phyloP scores from a whole-genome alignment of 2,888 invertebrate species.

The Tribolium freemani region DNA sequence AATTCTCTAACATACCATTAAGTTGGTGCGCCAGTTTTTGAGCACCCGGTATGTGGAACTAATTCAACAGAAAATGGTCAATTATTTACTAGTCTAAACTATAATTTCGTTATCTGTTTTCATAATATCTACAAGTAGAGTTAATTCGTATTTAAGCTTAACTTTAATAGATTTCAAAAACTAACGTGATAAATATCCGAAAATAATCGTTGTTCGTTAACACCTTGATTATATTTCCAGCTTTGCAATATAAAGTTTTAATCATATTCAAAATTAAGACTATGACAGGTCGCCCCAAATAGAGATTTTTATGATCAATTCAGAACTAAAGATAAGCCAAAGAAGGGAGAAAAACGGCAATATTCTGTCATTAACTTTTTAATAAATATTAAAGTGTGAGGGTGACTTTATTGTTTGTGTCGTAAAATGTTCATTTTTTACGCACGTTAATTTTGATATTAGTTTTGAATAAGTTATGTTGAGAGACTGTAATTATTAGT shows the following conservation, averaged over 20 bases:
- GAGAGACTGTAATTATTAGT: background rate
- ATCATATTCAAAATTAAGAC: background rate
- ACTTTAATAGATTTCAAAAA: no score
- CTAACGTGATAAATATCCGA: no score
- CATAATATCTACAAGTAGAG: no score
- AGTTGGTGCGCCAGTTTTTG: no score
- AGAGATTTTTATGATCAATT: background rate
- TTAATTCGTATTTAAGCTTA: no score
- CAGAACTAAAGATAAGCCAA: background rate
- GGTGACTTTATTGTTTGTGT: background rate
- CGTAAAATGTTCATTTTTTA: conserved; percentile 10
- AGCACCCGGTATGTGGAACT: no score
- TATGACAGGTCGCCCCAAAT: background rate
- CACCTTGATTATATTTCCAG: no score
- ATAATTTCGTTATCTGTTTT: no score
- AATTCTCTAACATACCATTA: no score
- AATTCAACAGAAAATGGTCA: no score
- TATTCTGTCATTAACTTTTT: conserved; percentile 11
- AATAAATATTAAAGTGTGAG: conserved; percentile 17
- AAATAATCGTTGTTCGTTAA: no score
- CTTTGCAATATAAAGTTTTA: background rate
- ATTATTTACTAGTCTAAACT: no score
- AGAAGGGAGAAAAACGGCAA: background rate
- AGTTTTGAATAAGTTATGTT: conserved; percentile 19
- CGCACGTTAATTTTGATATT: background rate